Conservation (phyloP, 2,888 invertebrate genomes). For the Crepidodera aurea region DNA sequence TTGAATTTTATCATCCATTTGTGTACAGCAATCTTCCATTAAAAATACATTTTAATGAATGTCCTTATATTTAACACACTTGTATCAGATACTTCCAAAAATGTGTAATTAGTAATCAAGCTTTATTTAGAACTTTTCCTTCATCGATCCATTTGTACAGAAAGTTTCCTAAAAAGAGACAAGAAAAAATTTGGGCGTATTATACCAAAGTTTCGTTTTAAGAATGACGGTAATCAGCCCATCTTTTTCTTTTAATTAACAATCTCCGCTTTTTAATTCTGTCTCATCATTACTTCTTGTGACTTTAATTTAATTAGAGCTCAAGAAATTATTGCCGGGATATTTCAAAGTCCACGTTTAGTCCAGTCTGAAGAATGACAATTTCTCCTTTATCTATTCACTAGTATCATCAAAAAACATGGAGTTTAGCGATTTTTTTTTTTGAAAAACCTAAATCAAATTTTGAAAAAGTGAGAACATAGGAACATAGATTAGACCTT, state of each 20-base stretch:
- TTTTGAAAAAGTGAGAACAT: no score
- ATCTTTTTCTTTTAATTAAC: constrained; percentile 57
- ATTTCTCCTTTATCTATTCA: no score
- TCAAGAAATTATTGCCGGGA: constrained; percentile 21
- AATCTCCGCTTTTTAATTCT: constrained; percentile 57
- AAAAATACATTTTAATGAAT: no score
- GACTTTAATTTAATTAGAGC: constrained; percentile 57
- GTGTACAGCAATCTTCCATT: no score
- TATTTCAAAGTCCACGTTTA: constrained; percentile 31
- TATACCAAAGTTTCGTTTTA: constrained; percentile 29
- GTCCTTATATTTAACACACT: no score
- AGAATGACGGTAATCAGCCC: constrained; percentile 54
- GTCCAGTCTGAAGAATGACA: neutral
- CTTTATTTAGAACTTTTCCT: neutral
- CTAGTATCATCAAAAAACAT: no score
- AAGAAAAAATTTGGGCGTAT: constrained; percentile 10
- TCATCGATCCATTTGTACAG: neutral
- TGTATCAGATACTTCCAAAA: no score
- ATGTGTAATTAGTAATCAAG: no score
- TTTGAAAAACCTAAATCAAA: no score
- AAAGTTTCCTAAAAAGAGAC: neutral
- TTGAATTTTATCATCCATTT: no score
- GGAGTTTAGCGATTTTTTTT: no score
- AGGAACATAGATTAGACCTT: no score
- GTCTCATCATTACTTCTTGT: constrained; percentile 55